Conservation (phyloP, 2,888 invertebrate genomes). For the Crioceris asparagi region DNA sequence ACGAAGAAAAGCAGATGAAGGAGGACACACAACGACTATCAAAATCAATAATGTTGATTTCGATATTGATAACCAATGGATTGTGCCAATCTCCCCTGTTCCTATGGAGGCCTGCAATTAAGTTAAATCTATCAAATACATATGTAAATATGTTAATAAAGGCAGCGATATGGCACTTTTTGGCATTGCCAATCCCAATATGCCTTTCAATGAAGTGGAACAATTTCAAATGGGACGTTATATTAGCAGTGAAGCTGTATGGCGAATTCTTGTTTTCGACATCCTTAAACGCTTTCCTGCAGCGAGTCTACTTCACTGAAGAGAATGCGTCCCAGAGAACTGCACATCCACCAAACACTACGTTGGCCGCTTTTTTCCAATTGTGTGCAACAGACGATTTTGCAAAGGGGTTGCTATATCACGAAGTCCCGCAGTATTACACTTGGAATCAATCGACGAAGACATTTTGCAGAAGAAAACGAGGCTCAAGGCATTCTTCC, state of each 20-base stretch:
- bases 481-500: background rate
- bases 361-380: conserved; percentile 2
- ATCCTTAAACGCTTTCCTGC: background rate
- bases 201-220: background rate
- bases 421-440: background rate
- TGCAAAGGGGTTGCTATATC: conserved; percentile 1
- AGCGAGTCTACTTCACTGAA: conserved; percentile 1
- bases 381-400: conserved; percentile 1
- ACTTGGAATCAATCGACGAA: too few relatives aligned
- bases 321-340: background rate
- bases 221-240: background rate
- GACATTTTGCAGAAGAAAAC: background rate
- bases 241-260: background rate
- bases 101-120: background rate
- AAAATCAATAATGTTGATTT: conserved; percentile 1
- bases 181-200: background rate
- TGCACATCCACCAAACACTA: background rate
- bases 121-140: background rate
- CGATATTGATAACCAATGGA: conserved; percentile 1
- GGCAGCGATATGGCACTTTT: background rate
- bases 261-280: background rate
- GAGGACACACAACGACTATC: background rate
- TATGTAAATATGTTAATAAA: background rate
- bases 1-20: background rate
- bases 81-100: background rate